Percentiles rank a stretch among this genome's conserved stretches.
Evolutionary conservation across 2,797 vertebrate species (phyloP).

Genomic region (Sparidentex hasta): DNA sequence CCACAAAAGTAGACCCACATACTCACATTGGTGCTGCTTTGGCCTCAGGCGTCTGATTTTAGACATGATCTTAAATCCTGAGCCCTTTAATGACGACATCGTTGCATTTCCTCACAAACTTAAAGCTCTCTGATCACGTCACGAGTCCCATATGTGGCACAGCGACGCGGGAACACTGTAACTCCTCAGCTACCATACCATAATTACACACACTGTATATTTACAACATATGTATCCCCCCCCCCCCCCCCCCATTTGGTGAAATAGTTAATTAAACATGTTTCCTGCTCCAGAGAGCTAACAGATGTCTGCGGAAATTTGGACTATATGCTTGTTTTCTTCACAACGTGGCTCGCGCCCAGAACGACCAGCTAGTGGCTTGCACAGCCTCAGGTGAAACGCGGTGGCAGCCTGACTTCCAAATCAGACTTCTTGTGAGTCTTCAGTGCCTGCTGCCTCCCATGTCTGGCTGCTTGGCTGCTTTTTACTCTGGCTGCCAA

Average conservation of each 20-base stretch:
- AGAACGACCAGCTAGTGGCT: slow-evolving; percentile 68
- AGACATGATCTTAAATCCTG: slow-evolving; percentile 40
- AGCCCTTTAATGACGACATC: slow-evolving; percentile 48
- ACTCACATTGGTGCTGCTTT: slow-evolving; percentile 18
- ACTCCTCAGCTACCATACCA: slow-evolving; percentile 54
- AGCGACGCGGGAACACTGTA: slow-evolving; percentile 52
- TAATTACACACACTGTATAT: slow-evolving; percentile 59
- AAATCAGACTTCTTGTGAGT: slow-evolving; percentile 67
- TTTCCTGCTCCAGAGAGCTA: slow-evolving; percentile 76
- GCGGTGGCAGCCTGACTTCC: slow-evolving; percentile 73
- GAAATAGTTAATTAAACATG: slow-evolving; percentile 84
- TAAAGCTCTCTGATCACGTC: slow-evolving; percentile 41
- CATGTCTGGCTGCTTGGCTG: slow-evolving; percentile 60
- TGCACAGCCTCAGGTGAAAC: slow-evolving; percentile 82
- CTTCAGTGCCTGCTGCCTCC: slow-evolving; percentile 55
- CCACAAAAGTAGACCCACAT: slow-evolving; percentile 55
- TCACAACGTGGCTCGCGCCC: slow-evolving; percentile 57
- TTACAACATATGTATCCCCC: slow-evolving; percentile 76
- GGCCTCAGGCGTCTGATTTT: slow-evolving; percentile 48
- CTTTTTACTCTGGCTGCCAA: slow-evolving; percentile 68
- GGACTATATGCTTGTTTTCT: slow-evolving; percentile 81
- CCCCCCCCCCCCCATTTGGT: slow-evolving; percentile 55
- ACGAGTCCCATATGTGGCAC: slow-evolving; percentile 58
- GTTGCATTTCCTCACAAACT: slow-evolving; percentile 32
- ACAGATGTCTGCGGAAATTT: slow-evolving; percentile 83